Evolutionary conservation across 2,888 invertebrate species (phyloP), one percentile per base, ranked within the genome.

Genomic region (Lydus trimaculatus): DNA sequence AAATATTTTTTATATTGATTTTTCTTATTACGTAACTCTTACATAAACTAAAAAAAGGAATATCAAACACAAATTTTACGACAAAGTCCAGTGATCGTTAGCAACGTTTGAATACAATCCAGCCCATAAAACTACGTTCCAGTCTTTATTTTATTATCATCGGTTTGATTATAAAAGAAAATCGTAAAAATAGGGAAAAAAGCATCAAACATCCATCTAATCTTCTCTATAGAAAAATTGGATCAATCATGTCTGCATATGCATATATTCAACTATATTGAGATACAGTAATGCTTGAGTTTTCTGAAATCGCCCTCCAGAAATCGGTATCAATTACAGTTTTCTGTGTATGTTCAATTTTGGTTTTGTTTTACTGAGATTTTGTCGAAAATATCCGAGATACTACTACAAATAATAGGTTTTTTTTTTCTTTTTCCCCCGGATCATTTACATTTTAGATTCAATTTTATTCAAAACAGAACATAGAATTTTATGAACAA

Each of bases 311-410:
- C n/a, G 39, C 17, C 25, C 58, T 31, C 60, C 31, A 31, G 64
- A 48, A 64, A 68, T 65, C 62, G 58, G 65, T 31, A 59, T 15
- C 68, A 65, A 68, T 68, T 68, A 62, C 61, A 67, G 36, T 17
- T 43, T 60, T 52, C 20, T 28, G 15, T 36, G 15, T 39, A n/a
- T 39, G 5, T 13, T 39, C 4, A 39, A 39, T 15, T 39, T 36
- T 52, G 13, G 33, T 48, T 61, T 52, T 43, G 63, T n/a, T 58
- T 58, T 17, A 33, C n/a, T 31, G 65, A 66, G n/a, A n/a, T n/a
- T n/a, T n/a, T n/a, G 70, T 72, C 67, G 73, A 64, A 72, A 71
- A 72, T 74, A 74, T 74, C 69, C 74, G 62, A 72, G 72, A 72
- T 71, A 73, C 70, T 67, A 59, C 71, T 73, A 67, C 72, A 72